These are phyloP conservation scores for Clarias gariepinus DNA, from an alignment of 2,113 vertebrate species.

Conservation along the genomic window DNA sequence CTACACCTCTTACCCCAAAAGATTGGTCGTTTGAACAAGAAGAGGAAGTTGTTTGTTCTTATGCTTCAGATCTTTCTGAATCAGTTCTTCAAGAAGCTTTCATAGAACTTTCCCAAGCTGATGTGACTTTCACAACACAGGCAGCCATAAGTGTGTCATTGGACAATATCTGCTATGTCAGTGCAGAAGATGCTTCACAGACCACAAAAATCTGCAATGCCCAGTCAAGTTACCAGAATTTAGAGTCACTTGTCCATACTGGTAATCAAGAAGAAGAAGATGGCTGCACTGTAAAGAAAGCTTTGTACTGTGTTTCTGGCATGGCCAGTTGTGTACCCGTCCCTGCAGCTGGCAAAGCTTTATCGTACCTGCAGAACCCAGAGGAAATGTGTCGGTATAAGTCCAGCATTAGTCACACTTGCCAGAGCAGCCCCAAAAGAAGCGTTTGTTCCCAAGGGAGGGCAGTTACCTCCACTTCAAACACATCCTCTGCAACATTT, in stretches of 20 bases:
- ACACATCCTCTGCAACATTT: constrained; percentile 69
- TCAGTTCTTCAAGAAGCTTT: constrained; percentile 98
- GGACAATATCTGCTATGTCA: constrained; percentile 85
- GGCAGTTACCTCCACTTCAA: constrained; percentile 56
- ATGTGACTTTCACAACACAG: constrained; percentile 87
- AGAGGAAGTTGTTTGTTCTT: constrained; percentile 85
- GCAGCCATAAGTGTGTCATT: constrained; percentile 92
- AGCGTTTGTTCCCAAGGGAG: constrained; percentile 55
- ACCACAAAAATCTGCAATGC: constrained; percentile 73
- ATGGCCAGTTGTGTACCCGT: constrained; percentile 90
- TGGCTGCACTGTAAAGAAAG: constrained; percentile 85
- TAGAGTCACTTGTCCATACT: constrained; percentile 50
- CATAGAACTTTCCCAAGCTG: constrained; percentile 91
- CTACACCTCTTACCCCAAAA: constrained; percentile 76
- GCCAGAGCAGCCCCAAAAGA: constrained; percentile 59
- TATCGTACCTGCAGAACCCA: constrained; percentile 73
- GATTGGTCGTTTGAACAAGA: constrained; percentile 82
- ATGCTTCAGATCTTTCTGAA: constrained; percentile 92
- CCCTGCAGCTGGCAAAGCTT: constrained; percentile 85
- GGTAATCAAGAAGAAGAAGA: constrained; percentile 64
- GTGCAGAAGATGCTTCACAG: constrained; percentile 72
- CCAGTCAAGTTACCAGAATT: constrained; percentile 67
- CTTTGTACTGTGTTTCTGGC: constrained; percentile 89
- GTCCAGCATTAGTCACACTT: constrained; percentile 53
- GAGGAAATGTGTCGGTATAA: constrained; percentile 65